These are phyloP conservation scores for Litoditis marina DNA, from an alignment of 2,888 invertebrate species.

Conservation along the genomic window DNA sequence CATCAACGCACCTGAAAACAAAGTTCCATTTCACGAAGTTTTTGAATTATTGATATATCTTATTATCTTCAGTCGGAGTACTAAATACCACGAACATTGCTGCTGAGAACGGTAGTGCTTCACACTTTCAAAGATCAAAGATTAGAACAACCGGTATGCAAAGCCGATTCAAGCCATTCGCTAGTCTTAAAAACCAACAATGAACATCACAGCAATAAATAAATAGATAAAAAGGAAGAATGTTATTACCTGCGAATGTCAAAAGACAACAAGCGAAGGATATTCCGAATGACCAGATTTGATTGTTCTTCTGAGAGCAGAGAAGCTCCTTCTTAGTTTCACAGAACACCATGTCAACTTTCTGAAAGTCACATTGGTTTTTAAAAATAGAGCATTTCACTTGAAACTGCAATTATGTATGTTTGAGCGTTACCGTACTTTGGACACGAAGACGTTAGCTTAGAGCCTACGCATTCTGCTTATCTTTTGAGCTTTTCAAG, in stretches of 20 bases:
- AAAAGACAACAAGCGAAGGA: slow-evolving; percentile 13
- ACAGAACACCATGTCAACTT: slow-evolving; percentile 22
- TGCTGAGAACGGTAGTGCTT: too few species aligned
- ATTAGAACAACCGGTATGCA: neutral
- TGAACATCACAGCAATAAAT: neutral
- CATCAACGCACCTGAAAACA: slow-evolving; percentile 6
- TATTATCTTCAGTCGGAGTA: too few species aligned
- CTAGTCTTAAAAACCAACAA: too few species aligned
- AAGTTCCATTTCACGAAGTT: too few species aligned
- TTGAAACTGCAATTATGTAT: too few species aligned
- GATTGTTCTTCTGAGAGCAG: slow-evolving; percentile 17
- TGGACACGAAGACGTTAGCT: too few species aligned
- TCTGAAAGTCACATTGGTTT: slow-evolving; percentile 10
- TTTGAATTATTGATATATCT: neutral
- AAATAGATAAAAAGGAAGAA: neutral
- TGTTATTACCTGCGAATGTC: slow-evolving; percentile 15
- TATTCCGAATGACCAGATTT: slow-evolving; percentile 14
- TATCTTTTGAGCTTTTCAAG: too few species aligned
- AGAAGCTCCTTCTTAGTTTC: slow-evolving; percentile 23
- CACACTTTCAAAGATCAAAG: neutral
- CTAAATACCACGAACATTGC: too few species aligned
- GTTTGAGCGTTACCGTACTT: too few species aligned
- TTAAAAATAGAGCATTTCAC: neutral
- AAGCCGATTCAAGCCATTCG: neutral
- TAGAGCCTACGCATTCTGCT: too few species aligned